Percentiles rank a stretch among this genome's conserved stretches.
Conservation (phyloP, 2,888 invertebrate genomes). For the Aleiodes testaceus region DNA sequence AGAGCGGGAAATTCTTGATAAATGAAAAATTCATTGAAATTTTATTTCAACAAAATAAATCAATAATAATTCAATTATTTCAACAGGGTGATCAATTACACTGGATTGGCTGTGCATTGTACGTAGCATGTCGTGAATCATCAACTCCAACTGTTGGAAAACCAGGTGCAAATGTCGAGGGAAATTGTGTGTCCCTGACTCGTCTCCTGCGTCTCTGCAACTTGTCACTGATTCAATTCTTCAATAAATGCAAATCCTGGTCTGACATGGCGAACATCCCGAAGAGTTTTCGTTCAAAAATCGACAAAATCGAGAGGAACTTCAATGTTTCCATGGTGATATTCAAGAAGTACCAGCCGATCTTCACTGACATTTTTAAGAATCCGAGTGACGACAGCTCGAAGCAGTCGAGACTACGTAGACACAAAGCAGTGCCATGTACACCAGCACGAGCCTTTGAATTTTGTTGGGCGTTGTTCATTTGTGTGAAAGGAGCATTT, state of each 20-base stretch:
- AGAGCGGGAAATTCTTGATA: too few species aligned
- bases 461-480: conserved; percentile 95
- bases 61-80: too few species aligned
- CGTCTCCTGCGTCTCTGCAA: conserved; percentile 91
- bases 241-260: conserved; percentile 91
- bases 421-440: conserved; percentile 84
- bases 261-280: conserved; percentile 94
- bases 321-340: conserved; percentile 96
- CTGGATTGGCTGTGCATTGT: conserved; percentile 96
- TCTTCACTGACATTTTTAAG: conserved; percentile 90
- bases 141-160: conserved; percentile 86
- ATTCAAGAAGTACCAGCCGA: conserved; percentile 92
- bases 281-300: conserved; percentile 86
- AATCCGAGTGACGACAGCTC: conserved; percentile 78
- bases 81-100: conserved; percentile 88
- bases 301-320: conserved; percentile 89
- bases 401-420: conserved; percentile 77
- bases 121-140: conserved; percentile 89
- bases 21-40: too few species aligned
- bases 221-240: conserved; percentile 94
- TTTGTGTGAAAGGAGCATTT: conserved; percentile 91
- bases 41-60: too few species aligned
- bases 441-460: conserved; percentile 89
- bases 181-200: conserved; percentile 93
- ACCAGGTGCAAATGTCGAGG: conserved; percentile 83